These are phyloP conservation scores for Mormyrus proboscirostris DNA, from an alignment of 2,797 vertebrate genomes.

Conservation along the genomic window DNA sequence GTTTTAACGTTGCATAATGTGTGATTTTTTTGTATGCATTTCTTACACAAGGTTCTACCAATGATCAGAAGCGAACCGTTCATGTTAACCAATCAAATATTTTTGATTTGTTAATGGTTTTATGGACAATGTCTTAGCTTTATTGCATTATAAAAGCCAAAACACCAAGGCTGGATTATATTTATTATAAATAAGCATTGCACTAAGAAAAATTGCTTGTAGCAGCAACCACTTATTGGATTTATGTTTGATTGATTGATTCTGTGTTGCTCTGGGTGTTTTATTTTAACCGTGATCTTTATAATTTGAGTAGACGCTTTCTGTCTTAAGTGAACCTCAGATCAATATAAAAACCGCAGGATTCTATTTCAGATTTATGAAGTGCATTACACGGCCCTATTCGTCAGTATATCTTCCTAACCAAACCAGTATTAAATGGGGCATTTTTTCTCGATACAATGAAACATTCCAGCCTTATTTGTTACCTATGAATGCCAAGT, in stretches of 20 bases:
- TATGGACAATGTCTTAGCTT: neutral
- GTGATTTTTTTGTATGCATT: neutral
- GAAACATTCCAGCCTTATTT: neutral
- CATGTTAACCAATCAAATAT: neutral
- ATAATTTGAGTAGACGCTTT: neutral
- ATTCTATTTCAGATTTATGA: neutral
- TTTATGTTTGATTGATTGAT: neutral
- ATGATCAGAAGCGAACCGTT: neutral
- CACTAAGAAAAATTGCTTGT: neutral
- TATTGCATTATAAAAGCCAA: neutral
- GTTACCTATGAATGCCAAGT: neutral
- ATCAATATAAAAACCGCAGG: neutral
- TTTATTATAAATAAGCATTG: neutral
- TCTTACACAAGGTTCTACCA: neutral
- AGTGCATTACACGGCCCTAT: neutral
- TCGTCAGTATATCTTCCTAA: neutral
- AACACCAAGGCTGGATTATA: neutral
- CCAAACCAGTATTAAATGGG: neutral
- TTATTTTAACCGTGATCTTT: neutral
- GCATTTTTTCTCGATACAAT: neutral
- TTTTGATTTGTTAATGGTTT: neutral
- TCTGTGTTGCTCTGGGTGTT: neutral
- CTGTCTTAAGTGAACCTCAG: neutral
- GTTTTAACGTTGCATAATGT: neutral
- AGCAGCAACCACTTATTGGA: neutral